These are phyloP conservation scores for Erethizon dorsatum DNA, from an alignment of 2,797 vertebrate species.

Conservation along the genomic window DNA sequence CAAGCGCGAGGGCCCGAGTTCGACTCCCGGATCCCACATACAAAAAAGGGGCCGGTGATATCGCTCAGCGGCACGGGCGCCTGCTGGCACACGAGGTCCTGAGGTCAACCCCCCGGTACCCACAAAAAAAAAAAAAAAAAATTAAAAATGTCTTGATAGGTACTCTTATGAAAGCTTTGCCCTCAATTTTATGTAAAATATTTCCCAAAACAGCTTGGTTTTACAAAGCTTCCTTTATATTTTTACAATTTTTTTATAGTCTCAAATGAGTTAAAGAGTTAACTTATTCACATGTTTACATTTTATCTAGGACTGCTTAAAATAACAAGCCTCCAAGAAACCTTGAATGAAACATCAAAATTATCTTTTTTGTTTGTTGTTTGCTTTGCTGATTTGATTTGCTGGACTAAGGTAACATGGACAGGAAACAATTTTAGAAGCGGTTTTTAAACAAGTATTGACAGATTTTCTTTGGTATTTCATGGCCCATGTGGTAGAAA, in stretches of 20 bases:
- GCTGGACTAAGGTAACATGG: neutral
- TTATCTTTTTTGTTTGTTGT: neutral
- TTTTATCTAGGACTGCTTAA: neutral
- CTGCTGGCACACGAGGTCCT: too few species aligned
- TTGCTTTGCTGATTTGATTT: neutral
- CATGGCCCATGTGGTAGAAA: neutral
- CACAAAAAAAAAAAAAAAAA: too few species aligned
- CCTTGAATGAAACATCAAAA: neutral
- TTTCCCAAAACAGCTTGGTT: neutral
- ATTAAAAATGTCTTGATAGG: too few species aligned
- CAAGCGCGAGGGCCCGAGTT: too few species aligned
- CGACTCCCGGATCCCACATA: too few species aligned
- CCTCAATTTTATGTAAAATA: too few species aligned
- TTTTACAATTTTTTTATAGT: neutral
- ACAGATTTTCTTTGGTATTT: neutral
- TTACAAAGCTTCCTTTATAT: neutral
- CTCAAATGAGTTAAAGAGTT: neutral
- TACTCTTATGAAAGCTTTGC: too few species aligned
- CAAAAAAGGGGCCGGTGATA: too few species aligned
- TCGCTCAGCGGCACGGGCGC: too few species aligned
- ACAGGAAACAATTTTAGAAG: neutral
- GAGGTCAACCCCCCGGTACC: too few species aligned
- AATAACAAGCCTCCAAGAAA: neutral
- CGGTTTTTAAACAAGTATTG: neutral
- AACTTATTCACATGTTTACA: neutral